Conservation (phyloP, 2,797 vertebrate genomes). For the Acanthopagrus latus region DNA sequence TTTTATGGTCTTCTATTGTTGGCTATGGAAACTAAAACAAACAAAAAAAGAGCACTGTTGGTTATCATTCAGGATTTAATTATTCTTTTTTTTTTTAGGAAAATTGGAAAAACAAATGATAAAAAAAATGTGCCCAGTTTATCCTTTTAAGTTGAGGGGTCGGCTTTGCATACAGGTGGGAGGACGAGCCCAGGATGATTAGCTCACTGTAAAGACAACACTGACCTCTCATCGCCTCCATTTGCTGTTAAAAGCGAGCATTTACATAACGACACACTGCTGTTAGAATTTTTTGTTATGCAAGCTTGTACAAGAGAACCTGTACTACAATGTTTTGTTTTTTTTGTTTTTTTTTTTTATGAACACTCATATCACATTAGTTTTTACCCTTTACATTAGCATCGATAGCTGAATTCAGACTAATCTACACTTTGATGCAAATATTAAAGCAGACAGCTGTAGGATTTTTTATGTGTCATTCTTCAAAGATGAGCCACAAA, state of each 20-base stretch:
- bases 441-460: slow-evolving; percentile 28
- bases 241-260: slow-evolving; percentile 54
- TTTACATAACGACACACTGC: slow-evolving; percentile 57
- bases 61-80: slow-evolving; percentile 66
- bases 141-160: slow-evolving; percentile 41
- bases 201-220: slow-evolving; percentile 38
- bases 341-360: not conserved
- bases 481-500: slow-evolving; percentile 17
- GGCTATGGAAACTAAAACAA: slow-evolving; percentile 76
- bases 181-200: slow-evolving; percentile 34
- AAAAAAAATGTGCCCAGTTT: slow-evolving; percentile 62
- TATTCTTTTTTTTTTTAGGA: slow-evolving; percentile 59
- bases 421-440: slow-evolving; percentile 27
- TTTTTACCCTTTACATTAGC: slow-evolving; percentile 14
- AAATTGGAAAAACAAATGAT: slow-evolving; percentile 53
- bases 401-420: slow-evolving; percentile 26
- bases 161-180: slow-evolving; percentile 36
- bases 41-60: slow-evolving; percentile 59
- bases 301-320: slow-evolving; percentile 45
- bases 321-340: not conserved
- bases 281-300: slow-evolving; percentile 48
- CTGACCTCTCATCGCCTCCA: slow-evolving; percentile 50
- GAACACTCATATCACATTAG: not conserved
- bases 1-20: slow-evolving; percentile 91
- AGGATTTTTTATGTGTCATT: slow-evolving; percentile 17